Evolutionary conservation across 2,113 vertebrate genomes (phyloP), one percentile per base, ranked within the genome.

Genomic region (Crotalus viridis): DNA sequence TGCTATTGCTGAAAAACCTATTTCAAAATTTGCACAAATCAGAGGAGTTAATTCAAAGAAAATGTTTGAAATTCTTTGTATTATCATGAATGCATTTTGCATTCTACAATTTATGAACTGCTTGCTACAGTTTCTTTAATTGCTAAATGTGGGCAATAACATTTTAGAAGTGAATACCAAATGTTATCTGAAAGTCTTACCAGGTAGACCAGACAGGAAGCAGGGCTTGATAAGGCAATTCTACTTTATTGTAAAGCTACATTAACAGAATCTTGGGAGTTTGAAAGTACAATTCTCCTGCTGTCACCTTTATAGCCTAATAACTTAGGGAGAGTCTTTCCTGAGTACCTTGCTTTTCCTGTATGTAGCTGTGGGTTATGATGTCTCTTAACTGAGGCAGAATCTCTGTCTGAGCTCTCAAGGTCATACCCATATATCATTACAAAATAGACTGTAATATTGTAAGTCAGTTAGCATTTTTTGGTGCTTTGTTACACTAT

Each of bases 91-190:
- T 46, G 90, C 94, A 55, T 91, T 28, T 24, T 87, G 1, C 74
- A 43, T 55, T 26, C 88, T 43, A 54, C 85, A 7, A 55, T 6
- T 85, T 46, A 8, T 52, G 91, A 94, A 90, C 13, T 10, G 9
- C 59, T 93, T 94, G 94, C 91, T 92, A 59, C 88, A 87, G 91
- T 86, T 61, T 90, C 10, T 19, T 95, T 94, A 46, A n/a, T 1
- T 92, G 9, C 3, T 28, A 8, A 10, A 43, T 0, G 52, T 90
- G 6, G 6, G 24, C 93, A 87, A 69, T 10, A 33, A 56, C 90
- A 89, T 17, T 88, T 51, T 55, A 4, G 33, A 54, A 91, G 15
- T 10, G 3, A 39, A 92, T 54, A 17, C 59, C 92, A 91, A 94
- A 93, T 55, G 74, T 85, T 85, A 39, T 69, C 26, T 64, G 26